Percentiles rank a stretch among this genome's conserved stretches.
These are phyloP conservation scores for Silurus meridionalis DNA, from an alignment of 2,113 vertebrate species.

Conservation along the genomic window DNA sequence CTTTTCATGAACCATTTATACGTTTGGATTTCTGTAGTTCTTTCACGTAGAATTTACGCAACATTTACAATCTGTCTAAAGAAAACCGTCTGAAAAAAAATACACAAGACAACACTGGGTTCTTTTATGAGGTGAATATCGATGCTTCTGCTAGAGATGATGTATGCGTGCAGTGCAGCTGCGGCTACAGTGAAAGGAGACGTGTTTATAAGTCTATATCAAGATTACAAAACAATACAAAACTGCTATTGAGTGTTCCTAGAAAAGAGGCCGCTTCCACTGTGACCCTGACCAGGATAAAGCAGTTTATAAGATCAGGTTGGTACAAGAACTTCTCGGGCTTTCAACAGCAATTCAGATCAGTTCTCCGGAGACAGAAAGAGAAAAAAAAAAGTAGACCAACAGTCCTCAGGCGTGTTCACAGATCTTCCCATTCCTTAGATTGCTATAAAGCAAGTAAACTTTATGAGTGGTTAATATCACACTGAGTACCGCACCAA, in stretches of 20 bases:
- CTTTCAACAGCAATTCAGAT: conserved; percentile 24
- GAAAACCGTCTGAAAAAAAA: no score
- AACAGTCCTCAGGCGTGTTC: conserved; percentile 14
- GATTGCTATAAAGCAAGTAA: conserved; percentile 26
- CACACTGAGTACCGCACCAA: conserved; percentile 19
- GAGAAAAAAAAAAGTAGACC: conserved; percentile 12
- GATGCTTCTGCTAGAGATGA: no score
- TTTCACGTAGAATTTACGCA: no score
- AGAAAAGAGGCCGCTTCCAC: neutral
- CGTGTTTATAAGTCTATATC: no score
- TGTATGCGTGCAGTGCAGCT: no score
- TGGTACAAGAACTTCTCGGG: neutral
- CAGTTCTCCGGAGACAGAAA: conserved; percentile 3
- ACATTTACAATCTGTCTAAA: no score
- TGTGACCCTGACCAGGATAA: conserved; percentile 6
- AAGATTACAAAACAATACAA: neutral
- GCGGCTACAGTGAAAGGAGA: no score
- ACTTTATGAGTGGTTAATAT: conserved; percentile 35
- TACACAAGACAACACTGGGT: no score
- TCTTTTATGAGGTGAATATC: no score
- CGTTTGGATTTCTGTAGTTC: no score
- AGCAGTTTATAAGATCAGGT: conserved; percentile 11
- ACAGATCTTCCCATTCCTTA: conserved; percentile 13
- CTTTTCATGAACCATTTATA: no score
- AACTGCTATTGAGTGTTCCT: neutral